Conservation (phyloP, 30 jellyfish, hydroid and myxozoan species). For the Catostylus mosaicus region DNA sequence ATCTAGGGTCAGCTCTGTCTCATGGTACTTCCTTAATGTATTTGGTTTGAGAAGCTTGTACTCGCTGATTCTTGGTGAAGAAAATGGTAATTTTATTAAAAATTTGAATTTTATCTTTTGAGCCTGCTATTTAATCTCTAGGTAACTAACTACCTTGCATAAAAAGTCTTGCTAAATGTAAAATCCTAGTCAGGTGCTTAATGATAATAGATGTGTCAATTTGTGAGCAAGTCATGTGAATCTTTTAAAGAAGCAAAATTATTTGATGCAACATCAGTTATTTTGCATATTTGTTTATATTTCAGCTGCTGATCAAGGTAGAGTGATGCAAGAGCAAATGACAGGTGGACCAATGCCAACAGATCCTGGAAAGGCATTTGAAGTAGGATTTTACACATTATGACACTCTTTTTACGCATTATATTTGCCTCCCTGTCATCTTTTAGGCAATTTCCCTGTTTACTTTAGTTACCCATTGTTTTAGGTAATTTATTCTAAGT, state of each 20-base stretch:
- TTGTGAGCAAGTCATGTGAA: too few species aligned
- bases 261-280: too few species aligned
- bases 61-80: constrained; percentile 93
- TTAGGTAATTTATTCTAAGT: too few species aligned
- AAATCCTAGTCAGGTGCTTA: too few species aligned
- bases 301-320: constrained; percentile 97
- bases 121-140: too few species aligned
- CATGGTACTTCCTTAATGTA: constrained; percentile 97
- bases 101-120: background rate
- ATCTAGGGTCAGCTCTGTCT: constrained; percentile 97
- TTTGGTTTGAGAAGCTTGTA: constrained; percentile 96
- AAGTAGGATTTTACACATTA: constrained; percentile 77
- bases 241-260: too few species aligned
- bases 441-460: background rate
- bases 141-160: too few species aligned
- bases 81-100: constrained; percentile 89
- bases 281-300: background rate
- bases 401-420: too few species aligned
- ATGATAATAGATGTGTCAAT: too few species aligned
- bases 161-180: too few species aligned
- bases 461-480: too few species aligned
- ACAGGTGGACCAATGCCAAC: constrained; percentile 93
- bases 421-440: background rate
- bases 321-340: constrained; percentile 99
- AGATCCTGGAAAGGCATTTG: constrained; percentile 97